Evolutionary conservation across 2,113 vertebrate genomes (phyloP).

Genomic region (Sinocyclocheilus anophthalmus): DNA sequence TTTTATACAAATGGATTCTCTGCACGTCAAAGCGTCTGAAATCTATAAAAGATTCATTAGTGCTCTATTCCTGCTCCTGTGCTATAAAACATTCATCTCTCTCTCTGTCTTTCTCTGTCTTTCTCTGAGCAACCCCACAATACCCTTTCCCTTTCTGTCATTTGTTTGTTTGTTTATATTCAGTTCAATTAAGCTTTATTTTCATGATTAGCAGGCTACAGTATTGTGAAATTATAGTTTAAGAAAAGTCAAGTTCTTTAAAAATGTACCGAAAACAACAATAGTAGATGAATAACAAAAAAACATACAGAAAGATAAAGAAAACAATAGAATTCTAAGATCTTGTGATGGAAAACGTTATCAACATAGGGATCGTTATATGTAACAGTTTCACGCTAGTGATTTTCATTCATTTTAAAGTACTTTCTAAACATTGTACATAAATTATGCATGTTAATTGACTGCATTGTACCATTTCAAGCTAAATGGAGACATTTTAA

Average conservation of each 20-base stretch:
- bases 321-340: too few relatives aligned
- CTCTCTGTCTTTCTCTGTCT: constrained; percentile 11
- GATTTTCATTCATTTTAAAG: too few relatives aligned
- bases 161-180: constrained; percentile 55
- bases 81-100: constrained; percentile 76
- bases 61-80: constrained; percentile 73
- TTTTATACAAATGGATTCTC: constrained; percentile 81
- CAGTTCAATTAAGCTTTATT: constrained; percentile 9
- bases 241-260: background rate
- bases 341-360: too few relatives aligned
- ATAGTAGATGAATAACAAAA: too few relatives aligned
- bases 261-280: constrained; percentile 4
- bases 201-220: background rate
- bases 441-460: background rate
- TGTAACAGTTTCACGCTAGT: too few relatives aligned
- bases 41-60: constrained; percentile 91
- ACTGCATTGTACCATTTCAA: background rate
- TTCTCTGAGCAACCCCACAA: constrained; percentile 1
- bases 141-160: constrained; percentile 42
- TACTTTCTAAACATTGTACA: background rate
- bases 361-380: too few relatives aligned
- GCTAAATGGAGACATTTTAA: background rate
- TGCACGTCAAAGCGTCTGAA: constrained; percentile 85
- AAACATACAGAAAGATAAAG: too few relatives aligned
- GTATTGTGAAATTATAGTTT: background rate